Conservation (phyloP, 2,797 vertebrate genomes). For the Graptemys geographica region DNA sequence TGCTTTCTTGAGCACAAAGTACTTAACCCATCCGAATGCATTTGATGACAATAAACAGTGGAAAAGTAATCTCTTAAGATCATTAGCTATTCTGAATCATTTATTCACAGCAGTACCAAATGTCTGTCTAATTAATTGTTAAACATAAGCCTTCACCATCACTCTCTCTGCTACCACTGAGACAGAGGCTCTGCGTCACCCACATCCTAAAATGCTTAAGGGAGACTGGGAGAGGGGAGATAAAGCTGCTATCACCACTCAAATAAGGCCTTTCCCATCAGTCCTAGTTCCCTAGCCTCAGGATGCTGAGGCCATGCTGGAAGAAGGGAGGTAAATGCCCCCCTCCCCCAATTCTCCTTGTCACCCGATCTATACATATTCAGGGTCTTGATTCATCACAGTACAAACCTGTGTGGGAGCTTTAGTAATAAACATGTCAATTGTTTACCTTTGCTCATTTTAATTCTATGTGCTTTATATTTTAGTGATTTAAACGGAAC, state of each 20-base stretch:
- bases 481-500: neutral
- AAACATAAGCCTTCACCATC: neutral
- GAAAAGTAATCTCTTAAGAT: neutral
- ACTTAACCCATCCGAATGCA: neutral
- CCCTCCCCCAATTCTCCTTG: neutral
- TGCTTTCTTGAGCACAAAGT: neutral
- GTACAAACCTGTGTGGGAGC: neutral
- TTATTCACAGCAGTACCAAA: constrained; percentile 15
- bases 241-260: neutral
- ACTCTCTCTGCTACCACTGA: neutral
- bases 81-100: neutral
- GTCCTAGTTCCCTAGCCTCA: neutral
- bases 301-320: neutral
- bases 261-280: neutral
- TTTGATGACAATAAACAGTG: neutral
- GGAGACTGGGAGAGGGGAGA: neutral
- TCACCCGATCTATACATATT: neutral
- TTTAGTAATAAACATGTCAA: neutral
- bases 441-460: neutral
- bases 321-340: neutral
- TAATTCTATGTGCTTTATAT: neutral
- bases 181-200: neutral
- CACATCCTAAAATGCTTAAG: neutral
- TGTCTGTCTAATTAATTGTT: constrained; percentile 8
- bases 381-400: neutral